Evolutionary conservation across 2,888 invertebrate species (phyloP).

Genomic region (Idaea straminata): DNA sequence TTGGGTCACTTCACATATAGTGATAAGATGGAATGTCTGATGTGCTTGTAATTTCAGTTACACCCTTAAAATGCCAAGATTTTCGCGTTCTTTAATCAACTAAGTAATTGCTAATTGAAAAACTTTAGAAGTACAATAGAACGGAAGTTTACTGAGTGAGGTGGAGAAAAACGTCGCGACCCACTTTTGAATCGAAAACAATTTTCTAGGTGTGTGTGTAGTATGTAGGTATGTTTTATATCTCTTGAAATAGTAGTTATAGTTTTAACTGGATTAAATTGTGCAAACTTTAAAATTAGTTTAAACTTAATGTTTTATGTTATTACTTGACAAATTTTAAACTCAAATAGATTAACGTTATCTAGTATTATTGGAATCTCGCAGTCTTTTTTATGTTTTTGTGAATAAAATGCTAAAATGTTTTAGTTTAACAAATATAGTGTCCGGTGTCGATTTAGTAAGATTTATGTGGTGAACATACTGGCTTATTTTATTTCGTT

Average conservation of each 20-base stretch:
- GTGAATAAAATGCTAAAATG: background rate
- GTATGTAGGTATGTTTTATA: background rate
- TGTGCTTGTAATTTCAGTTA: slow-evolving; percentile 6
- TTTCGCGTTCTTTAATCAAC: slow-evolving; percentile 57
- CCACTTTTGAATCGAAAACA: slow-evolving; percentile 51
- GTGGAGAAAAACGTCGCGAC: slow-evolving; percentile 50
- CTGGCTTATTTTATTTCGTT: background rate
- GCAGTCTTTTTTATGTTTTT: background rate
- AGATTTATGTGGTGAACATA: background rate
- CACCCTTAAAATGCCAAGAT: slow-evolving; percentile 18
- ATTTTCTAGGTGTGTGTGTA: slow-evolving; percentile 21
- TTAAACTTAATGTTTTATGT: background rate
- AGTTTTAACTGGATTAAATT: background rate
- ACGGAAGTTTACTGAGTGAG: slow-evolving; percentile 44
- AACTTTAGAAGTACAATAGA: slow-evolving; percentile 51
- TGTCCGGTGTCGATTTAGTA: background rate
- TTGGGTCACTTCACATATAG: background rate
- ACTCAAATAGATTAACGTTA: background rate
- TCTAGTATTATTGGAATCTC: background rate
- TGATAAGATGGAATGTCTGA: background rate
- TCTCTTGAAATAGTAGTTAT: background rate
- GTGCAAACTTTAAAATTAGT: background rate
- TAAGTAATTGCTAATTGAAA: slow-evolving; percentile 65
- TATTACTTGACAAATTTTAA: background rate
- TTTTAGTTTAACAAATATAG: background rate